Percentiles rank a stretch among this genome's conserved stretches.
phyloP scores from a whole-genome alignment of 2,797 vertebrate genomes.

The Myripristis murdjan region DNA sequence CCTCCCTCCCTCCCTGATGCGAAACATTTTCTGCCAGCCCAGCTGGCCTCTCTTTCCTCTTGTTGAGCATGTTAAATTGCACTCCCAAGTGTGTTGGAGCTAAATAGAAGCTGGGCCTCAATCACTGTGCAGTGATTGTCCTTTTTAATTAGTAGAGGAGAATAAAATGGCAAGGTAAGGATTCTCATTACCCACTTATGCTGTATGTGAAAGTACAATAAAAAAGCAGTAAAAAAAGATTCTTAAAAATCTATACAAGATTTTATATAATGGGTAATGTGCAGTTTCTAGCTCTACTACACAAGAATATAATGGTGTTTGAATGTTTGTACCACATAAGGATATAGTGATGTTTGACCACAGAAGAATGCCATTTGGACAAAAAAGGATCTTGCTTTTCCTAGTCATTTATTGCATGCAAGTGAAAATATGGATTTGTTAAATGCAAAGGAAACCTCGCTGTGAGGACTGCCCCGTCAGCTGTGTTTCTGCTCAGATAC shows the following conservation, averaged over 20 bases:
- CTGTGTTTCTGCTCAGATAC: neutral
- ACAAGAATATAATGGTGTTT: neutral
- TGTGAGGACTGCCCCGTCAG: neutral
- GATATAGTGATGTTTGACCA: neutral
- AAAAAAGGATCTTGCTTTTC: neutral
- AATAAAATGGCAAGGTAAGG: constrained; percentile 5
- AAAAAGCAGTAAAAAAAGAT: neutral
- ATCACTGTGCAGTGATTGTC: constrained; percentile 20
- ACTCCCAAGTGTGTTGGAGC: constrained; percentile 32
- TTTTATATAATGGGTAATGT: neutral
- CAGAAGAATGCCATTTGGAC: neutral
- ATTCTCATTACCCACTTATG: neutral
- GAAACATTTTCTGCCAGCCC: constrained; percentile 20
- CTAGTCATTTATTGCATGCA: neutral
- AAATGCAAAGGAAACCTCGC: no score
- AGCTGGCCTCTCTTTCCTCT: constrained; percentile 13
- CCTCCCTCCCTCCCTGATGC: constrained; percentile 11
- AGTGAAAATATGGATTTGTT: no score
- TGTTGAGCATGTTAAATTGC: constrained; percentile 38
- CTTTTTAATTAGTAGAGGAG: constrained; percentile 34
- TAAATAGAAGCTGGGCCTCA: constrained; percentile 27
- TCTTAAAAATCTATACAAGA: neutral
- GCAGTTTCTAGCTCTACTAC: neutral
- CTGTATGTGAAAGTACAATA: neutral
- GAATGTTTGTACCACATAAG: neutral